Conservation (phyloP, 2,113 vertebrate genomes). For the Hiodon alosoides region DNA sequence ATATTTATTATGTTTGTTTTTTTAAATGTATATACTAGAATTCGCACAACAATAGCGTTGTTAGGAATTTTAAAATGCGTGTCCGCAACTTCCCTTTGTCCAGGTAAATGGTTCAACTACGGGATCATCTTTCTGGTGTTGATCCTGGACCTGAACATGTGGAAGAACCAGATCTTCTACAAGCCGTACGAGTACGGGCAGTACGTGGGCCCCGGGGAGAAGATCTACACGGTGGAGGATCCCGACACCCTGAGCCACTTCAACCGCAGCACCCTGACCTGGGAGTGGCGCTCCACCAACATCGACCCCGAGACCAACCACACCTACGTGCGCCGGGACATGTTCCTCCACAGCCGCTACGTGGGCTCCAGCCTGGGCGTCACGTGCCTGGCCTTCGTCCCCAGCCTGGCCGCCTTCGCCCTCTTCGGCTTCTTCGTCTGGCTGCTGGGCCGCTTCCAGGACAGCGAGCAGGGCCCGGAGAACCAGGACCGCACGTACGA, state of each 20-base stretch:
- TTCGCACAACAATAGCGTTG: no score
- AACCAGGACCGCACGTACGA: constrained; percentile 86
- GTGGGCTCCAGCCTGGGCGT: constrained; percentile 79
- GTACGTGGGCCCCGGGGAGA: constrained; percentile 89
- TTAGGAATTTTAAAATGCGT: neutral
- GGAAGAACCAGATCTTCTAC: constrained; percentile 99
- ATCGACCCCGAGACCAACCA: constrained; percentile 75
- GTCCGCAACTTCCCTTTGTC: constrained; percentile 32
- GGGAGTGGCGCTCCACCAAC: constrained; percentile 83
- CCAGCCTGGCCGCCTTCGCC: constrained; percentile 84
- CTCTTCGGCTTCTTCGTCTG: constrained; percentile 93
- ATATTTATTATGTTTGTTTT: no score
- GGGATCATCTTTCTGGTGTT: constrained; percentile 97
- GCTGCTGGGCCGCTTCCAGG: constrained; percentile 90
- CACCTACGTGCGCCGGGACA: constrained; percentile 76
- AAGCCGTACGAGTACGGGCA: constrained; percentile 94
- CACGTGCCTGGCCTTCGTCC: constrained; percentile 93
- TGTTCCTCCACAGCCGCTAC: constrained; percentile 93
- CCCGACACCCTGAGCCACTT: constrained; percentile 79
- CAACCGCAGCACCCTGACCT: constrained; percentile 86
- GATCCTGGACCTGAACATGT: constrained; percentile 98
- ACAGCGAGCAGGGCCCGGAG: constrained; percentile 84
- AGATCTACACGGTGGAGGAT: constrained; percentile 93
- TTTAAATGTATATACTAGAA: no score
- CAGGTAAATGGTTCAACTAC: constrained; percentile 99